Conservation (phyloP, 2,888 invertebrate genomes). For the Rhagonycha fulva region DNA sequence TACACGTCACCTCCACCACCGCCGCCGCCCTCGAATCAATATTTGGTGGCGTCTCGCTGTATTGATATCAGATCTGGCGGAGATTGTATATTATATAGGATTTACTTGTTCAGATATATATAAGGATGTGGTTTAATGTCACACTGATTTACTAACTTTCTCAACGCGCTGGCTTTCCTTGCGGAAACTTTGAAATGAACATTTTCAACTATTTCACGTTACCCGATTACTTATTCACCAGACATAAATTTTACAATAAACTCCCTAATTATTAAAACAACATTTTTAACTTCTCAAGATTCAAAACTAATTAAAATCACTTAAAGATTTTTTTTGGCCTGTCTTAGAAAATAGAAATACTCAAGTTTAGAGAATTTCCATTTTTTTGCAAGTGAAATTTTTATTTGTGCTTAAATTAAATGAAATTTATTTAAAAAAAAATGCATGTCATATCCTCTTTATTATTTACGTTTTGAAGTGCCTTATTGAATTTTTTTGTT, state of each 20-base stretch:
- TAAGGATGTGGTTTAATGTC: constrained; percentile 49
- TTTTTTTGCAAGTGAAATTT: neutral
- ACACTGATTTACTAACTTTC: constrained; percentile 46
- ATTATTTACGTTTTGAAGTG: neutral
- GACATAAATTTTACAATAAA: neutral
- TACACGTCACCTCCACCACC: constrained; percentile 42
- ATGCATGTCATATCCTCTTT: neutral
- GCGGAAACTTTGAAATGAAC: neutral
- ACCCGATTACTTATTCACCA: neutral
- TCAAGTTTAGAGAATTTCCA: neutral
- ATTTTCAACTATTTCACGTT: neutral
- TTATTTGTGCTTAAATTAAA: neutral
- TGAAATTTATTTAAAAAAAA: neutral
- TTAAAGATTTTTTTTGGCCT: neutral
- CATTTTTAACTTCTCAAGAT: neutral
- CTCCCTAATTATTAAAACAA: neutral
- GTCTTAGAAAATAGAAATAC: neutral
- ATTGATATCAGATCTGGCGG: constrained; percentile 49
- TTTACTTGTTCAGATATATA: constrained; percentile 50
- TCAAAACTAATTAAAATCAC: neutral
- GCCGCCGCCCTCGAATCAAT: constrained; percentile 45
- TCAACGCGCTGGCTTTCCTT: neutral
- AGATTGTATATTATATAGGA: constrained; percentile 51
- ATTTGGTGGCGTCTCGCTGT: constrained; percentile 45
- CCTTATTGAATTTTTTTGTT: neutral